These are phyloP conservation scores for Amitus sp. DNA, from an alignment of 2,888 invertebrate species.

Conservation along the genomic window DNA sequence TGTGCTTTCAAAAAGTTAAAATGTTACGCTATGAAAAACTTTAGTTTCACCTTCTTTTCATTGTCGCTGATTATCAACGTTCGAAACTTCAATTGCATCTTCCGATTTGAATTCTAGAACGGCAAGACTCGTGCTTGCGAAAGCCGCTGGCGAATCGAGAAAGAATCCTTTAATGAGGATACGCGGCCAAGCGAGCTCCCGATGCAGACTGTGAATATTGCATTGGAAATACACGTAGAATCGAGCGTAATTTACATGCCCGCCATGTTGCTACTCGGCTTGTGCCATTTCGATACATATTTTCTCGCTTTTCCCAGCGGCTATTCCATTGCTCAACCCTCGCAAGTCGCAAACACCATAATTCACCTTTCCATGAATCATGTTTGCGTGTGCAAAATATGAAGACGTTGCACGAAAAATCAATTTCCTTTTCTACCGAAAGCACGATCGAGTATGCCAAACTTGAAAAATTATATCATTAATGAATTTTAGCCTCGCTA, in stretches of 20 bases:
- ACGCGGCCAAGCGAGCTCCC: no score
- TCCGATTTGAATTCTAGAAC: slow-evolving; percentile 19
- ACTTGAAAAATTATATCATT: neutral
- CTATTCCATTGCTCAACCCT: neutral
- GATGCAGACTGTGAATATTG: no score
- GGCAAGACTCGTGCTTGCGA: slow-evolving; percentile 13
- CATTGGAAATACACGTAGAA: slow-evolving; percentile 34
- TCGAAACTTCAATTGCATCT: no score
- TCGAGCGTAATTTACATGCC: slow-evolving; percentile 22
- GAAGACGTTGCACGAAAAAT: no score
- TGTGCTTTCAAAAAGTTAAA: no score
- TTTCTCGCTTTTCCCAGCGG: slow-evolving; percentile 46
- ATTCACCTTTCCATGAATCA: neutral
- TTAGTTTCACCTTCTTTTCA: no score
- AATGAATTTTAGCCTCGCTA: slow-evolving; percentile 1
- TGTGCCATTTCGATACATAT: slow-evolving; percentile 48
- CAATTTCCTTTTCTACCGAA: no score
- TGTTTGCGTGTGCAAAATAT: no score
- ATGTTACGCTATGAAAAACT: no score
- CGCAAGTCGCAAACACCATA: no score
- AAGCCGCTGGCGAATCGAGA: slow-evolving; percentile 7
- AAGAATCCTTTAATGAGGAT: slow-evolving; percentile 22
- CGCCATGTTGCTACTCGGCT: slow-evolving; percentile 45
- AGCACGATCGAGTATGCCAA: neutral
- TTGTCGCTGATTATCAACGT: slow-evolving; percentile 3